phyloP scores from a whole-genome alignment of 2,888 invertebrate species.

The Glyphotaelius pellucidus region DNA sequence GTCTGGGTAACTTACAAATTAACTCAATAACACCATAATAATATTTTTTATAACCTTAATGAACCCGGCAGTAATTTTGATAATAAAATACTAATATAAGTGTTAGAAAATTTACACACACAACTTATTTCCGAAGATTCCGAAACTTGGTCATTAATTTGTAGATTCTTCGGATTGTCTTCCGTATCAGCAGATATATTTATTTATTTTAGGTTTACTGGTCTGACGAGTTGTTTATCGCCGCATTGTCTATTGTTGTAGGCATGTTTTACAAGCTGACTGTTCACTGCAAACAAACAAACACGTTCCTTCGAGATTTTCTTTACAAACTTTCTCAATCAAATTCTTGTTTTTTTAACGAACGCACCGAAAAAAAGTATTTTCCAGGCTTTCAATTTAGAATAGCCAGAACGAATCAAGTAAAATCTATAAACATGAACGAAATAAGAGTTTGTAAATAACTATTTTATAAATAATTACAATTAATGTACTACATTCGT shows the following conservation, averaged over 20 bases:
- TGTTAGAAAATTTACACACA: conserved; percentile 17
- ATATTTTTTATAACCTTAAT: not conserved
- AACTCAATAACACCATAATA: not conserved
- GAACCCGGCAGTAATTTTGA: not conserved
- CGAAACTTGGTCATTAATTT: conserved; percentile 43
- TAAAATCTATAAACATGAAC: not conserved
- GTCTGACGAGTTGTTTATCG: conserved; percentile 29
- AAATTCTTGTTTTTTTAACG: not conserved
- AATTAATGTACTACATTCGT: not conserved
- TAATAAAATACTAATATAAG: not conserved
- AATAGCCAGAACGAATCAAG: not conserved
- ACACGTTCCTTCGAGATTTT: not conserved
- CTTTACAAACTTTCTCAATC: not conserved
- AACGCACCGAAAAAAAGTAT: not conserved
- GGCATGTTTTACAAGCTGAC: not conserved
- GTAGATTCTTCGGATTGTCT: conserved; percentile 22
- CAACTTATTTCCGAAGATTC: conserved; percentile 18
- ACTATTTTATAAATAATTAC: not conserved
- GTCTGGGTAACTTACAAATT: not conserved
- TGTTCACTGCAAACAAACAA: not conserved
- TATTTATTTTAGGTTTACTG: conserved; percentile 23
- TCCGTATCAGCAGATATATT: conserved; percentile 7
- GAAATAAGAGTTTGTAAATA: not conserved
- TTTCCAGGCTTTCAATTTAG: not conserved
- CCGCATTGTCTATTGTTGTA: conserved; percentile 15